Base-by-base conservation (phyloP, 2,113 vertebrate genomes). In the Pedetes capensis region DNA sequence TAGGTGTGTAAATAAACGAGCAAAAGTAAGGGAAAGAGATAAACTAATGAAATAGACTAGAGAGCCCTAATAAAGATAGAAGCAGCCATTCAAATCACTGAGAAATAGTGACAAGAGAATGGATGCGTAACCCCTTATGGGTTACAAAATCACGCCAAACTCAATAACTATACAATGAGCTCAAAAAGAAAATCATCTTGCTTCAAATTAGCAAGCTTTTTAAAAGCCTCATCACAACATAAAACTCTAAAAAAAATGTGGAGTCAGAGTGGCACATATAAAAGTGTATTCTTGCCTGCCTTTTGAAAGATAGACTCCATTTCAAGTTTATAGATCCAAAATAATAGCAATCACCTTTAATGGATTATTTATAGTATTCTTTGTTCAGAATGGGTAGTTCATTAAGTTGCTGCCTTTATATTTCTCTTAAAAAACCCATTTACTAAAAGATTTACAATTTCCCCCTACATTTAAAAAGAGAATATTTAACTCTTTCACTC, bases 371-470 rank as follows among this genome's bases (percentile, higher is more conserved):
- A 95, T 87, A 89, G 69, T 83, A 90, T 39, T 64, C 68, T 79
- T 74, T 17, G 34, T 92, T 92, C 34, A 88, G n/a, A 87, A 72
- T 84, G 74, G 57, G 47, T 84, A 94, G 66, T 96, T 96, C 93
- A 95, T 92, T 92, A 85, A 91, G 49, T 74, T 51, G 53, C 71
- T 81, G 59, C 39, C n/a, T 97, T 95, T 78, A 95, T 92, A 93
- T 87, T 89, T 97, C 93, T 93, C 92, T 93, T 95, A 91, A 97
- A 96, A 95, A 89, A 0, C 17, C 13, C 89, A 84, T 84, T 93
- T 84, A 78, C 18, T 47, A 39, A 92, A 93, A 87, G 76, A 93
- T 76, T 94, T 95, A 81, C 47, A 90, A 32, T 79, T 94, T 66
- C 23, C 34, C 29, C 29, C 34, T 49, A 17, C 0, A 47, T 47